Conservation (phyloP, 2,113 vertebrate genomes). For the Hippocampus guttulatus region DNA sequence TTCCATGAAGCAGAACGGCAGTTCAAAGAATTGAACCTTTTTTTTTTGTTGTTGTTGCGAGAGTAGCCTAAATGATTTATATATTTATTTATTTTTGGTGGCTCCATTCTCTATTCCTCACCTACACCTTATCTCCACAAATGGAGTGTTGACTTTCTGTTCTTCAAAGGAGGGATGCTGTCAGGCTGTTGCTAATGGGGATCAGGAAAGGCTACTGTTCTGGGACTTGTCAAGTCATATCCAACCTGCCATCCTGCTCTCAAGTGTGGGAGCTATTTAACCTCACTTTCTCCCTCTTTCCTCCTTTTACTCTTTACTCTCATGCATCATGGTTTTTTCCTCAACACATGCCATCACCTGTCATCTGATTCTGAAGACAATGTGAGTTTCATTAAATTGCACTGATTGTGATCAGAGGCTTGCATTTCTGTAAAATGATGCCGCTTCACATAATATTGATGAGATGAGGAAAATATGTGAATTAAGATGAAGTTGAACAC, state of each 20-base stretch:
- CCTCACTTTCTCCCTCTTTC: slow-evolving; percentile 52
- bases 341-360: slow-evolving; percentile 48
- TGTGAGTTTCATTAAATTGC: slow-evolving; percentile 49
- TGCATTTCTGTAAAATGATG: slow-evolving; percentile 53
- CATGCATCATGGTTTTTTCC: slow-evolving; percentile 30
- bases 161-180: slow-evolving; percentile 72
- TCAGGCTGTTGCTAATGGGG: slow-evolving; percentile 67
- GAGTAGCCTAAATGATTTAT: slow-evolving; percentile 5
- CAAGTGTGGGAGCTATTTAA: slow-evolving; percentile 68
- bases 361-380: slow-evolving; percentile 49
- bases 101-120: slow-evolving; percentile 52
- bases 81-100: neutral
- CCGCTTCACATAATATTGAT: slow-evolving; percentile 30
- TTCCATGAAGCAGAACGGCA: slow-evolving; percentile 31
- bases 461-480: slow-evolving; percentile 14
- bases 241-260: slow-evolving; percentile 61
- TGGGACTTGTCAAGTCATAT: slow-evolving; percentile 68
- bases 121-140: slow-evolving; percentile 71
- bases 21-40: slow-evolving; percentile 54
- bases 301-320: slow-evolving; percentile 21
- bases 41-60: slow-evolving; percentile 10
- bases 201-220: slow-evolving; percentile 71
- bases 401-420: slow-evolving; percentile 40
- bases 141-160: slow-evolving; percentile 71
- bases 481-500: neutral